phyloP scores from a whole-genome alignment of 2,113 vertebrate genomes.

The Hirundichthys speculiger region DNA sequence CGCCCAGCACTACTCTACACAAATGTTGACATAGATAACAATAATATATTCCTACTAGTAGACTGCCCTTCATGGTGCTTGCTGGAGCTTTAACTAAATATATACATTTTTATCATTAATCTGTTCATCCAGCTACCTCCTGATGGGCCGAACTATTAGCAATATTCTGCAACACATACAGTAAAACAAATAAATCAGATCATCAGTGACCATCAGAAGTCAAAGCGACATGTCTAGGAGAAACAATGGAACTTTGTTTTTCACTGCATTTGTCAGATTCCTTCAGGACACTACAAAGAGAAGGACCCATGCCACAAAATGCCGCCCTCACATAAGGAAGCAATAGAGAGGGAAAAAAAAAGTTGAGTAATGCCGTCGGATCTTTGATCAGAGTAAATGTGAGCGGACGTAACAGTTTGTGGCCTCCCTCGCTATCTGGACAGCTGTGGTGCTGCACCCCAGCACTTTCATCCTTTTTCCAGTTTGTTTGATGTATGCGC shows the following conservation, averaged over 20 bases:
- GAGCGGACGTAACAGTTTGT: constrained; percentile 67
- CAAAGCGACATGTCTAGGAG: constrained; percentile 37
- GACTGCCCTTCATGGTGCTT: too few relatives aligned
- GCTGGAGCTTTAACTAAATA: too few relatives aligned
- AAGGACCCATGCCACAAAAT: constrained; percentile 55
- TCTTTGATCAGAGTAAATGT: constrained; percentile 74
- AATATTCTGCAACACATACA: too few relatives aligned
- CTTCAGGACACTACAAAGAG: constrained; percentile 60
- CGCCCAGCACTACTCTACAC: too few relatives aligned
- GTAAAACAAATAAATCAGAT: too few relatives aligned
- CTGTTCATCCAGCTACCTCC: too few relatives aligned
- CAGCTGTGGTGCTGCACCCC: constrained; percentile 46
- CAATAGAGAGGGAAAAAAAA: constrained; percentile 48
- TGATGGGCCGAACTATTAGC: too few relatives aligned
- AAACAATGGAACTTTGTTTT: constrained; percentile 62
- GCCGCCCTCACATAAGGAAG: constrained; percentile 66
- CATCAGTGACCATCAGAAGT: constrained; percentile 20
- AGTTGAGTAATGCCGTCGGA: constrained; percentile 60
- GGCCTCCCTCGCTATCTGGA: constrained; percentile 66
- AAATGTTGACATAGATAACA: too few relatives aligned
- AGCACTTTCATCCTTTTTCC: constrained; percentile 50
- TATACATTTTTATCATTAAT: too few relatives aligned
- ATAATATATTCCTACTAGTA: too few relatives aligned
- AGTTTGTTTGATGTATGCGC: constrained; percentile 56
- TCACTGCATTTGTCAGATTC: constrained; percentile 47